phyloP scores from a whole-genome alignment of 2,113 vertebrate genomes.

The Anhinga rufa region DNA sequence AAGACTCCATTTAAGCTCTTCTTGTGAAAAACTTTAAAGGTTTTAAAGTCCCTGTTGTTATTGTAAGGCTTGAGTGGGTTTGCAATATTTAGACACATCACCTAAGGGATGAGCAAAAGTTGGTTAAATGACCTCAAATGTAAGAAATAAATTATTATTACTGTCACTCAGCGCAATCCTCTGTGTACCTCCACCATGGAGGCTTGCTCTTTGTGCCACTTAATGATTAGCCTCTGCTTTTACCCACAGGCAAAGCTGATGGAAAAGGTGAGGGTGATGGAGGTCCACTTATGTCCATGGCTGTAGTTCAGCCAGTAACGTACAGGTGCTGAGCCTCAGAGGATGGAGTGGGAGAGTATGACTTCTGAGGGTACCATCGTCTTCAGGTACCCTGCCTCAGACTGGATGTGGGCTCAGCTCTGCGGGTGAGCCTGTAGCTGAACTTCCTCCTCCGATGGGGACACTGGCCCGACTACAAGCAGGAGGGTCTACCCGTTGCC shows the following conservation, averaged over 20 bases:
- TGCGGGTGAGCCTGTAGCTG: neutral
- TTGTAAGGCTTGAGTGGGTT: neutral
- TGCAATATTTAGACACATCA: accelerated
- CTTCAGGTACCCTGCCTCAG: neutral
- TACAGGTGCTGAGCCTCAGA: neutral
- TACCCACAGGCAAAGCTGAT: accelerated
- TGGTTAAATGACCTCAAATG: neutral
- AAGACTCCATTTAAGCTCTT: neutral
- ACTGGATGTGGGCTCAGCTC: neutral
- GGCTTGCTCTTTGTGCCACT: neutral
- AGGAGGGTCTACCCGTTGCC: accelerated
- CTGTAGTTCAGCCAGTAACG: neutral
- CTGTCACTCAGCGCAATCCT: neutral
- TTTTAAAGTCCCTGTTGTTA: neutral
- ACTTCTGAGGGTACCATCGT: neutral
- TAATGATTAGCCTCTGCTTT: neutral
- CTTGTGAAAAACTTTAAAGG: neutral
- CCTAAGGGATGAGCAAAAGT: neutral
- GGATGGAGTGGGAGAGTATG: neutral
- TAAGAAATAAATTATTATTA: neutral
- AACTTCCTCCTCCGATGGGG: neutral
- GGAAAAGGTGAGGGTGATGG: neutral
- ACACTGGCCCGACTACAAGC: too few species aligned
- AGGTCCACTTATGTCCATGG: neutral
- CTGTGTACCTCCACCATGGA: neutral